Percentiles rank a stretch among this genome's conserved stretches.
phyloP scores from a whole-genome alignment of 2,797 vertebrate genomes.

The Eidolon dupreanum region DNA sequence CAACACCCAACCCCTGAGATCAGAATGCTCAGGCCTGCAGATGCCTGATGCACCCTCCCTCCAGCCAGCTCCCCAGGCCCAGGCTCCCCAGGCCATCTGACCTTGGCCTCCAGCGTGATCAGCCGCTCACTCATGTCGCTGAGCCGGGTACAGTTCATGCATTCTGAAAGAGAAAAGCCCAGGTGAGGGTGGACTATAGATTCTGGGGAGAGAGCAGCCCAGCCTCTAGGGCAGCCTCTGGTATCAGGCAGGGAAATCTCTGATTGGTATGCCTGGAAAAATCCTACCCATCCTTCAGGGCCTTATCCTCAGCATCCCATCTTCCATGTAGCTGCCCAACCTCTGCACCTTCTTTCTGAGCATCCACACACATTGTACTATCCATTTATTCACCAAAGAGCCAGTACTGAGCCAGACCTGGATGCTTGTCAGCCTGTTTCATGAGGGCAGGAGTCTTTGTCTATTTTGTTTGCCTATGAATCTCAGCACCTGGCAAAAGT shows the following conservation, averaged over 20 bases:
- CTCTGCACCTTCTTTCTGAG: neutral
- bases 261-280: neutral
- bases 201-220: neutral
- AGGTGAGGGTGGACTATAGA: neutral
- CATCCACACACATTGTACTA: neutral
- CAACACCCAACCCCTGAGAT: fast-evolving
- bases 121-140: conserved; percentile 86
- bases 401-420: neutral
- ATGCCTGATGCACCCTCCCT: neutral
- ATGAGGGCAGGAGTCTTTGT: neutral
- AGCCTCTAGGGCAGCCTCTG: neutral
- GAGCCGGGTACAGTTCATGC: conserved; percentile 89
- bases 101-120: conserved; percentile 88
- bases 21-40: neutral
- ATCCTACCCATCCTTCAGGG: neutral
- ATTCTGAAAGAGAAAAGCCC: conserved; percentile 83
- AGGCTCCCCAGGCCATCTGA: conserved; percentile 68
- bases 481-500: neutral
- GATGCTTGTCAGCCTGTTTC: fast-evolving
- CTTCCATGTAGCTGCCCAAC: neutral
- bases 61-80: neutral
- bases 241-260: neutral
- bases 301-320: neutral
- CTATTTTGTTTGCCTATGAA: neutral
- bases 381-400: neutral